Conservation (phyloP, 1,140 invertebrate genomes). For the Cyclargus thomasi region DNA sequence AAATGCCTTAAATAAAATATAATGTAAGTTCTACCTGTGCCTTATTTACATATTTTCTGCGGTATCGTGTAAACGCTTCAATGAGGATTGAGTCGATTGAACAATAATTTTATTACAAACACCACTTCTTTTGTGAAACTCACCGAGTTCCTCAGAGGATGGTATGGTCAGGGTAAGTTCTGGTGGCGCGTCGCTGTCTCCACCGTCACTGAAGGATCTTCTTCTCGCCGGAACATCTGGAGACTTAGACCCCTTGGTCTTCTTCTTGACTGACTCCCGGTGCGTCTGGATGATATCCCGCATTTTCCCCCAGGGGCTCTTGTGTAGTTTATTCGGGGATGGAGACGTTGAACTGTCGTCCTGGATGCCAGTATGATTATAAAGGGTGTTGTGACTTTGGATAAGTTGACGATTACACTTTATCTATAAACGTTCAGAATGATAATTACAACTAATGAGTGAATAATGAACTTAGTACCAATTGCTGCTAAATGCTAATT, state of each 20-base stretch:
- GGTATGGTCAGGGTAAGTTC: conserved; percentile 76
- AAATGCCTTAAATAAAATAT: too few relatives aligned
- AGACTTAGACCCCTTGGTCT: conserved; percentile 53
- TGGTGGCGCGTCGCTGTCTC: conserved; percentile 29
- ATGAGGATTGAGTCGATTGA: too few relatives aligned
- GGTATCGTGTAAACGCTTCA: too few relatives aligned
- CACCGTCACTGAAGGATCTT: conserved; percentile 25
- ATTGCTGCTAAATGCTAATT: too few relatives aligned
- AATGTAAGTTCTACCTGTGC: too few relatives aligned
- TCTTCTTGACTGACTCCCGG: conserved; percentile 80
- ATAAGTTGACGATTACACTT: too few relatives aligned
- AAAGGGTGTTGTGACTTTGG: too few relatives aligned
- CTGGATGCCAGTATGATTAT: conserved; percentile 30
- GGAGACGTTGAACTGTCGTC: conserved; percentile 67
- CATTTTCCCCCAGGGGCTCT: conserved; percentile 82
- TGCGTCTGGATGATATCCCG: conserved; percentile 83
- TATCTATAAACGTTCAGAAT: too few relatives aligned
- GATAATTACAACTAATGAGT: too few relatives aligned
- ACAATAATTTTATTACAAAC: background rate
- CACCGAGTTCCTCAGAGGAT: conserved; percentile 76
- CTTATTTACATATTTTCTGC: too few relatives aligned
- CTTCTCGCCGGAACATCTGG: conserved; percentile 55
- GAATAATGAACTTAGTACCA: too few relatives aligned
- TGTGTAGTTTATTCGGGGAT: conserved; percentile 71
- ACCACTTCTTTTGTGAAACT: background rate